phyloP scores from a whole-genome alignment of 2,888 invertebrate genomes.

The Mythimna impura region DNA sequence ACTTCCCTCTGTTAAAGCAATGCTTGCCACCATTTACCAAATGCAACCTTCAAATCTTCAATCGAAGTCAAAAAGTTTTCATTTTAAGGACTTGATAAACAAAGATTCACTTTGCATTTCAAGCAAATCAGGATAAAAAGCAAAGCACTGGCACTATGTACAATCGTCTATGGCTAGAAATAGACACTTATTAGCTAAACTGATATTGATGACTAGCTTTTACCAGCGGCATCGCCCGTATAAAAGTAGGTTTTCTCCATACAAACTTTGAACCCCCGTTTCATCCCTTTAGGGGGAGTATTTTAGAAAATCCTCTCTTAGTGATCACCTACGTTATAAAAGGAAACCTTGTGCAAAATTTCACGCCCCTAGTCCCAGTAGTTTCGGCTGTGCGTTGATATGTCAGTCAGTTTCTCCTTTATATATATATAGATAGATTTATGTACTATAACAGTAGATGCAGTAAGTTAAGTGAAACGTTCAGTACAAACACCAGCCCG shows the following conservation, averaged over 20 bases:
- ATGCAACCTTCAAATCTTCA: neutral
- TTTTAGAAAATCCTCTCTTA: no score
- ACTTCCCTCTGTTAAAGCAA: neutral
- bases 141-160: no score
- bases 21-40: neutral
- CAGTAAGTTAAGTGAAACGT: neutral
- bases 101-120: neutral
- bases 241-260: no score
- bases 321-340: no score
- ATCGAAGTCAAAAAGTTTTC: neutral
- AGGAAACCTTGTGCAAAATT: no score
- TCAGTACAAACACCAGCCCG: neutral
- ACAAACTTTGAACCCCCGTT: no score
- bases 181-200: neutral
- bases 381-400: no score
- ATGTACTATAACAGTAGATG: neutral
- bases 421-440: no score
- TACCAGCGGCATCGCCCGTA: no score
- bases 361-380: no score
- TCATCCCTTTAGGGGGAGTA: no score
- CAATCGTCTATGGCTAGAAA: neutral
- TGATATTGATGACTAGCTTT: neutral
- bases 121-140: neutral
- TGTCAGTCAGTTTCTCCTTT: no score
- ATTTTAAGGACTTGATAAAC: neutral